phyloP scores from a whole-genome alignment of 2,888 invertebrate species.

The Saturnia japonica region DNA sequence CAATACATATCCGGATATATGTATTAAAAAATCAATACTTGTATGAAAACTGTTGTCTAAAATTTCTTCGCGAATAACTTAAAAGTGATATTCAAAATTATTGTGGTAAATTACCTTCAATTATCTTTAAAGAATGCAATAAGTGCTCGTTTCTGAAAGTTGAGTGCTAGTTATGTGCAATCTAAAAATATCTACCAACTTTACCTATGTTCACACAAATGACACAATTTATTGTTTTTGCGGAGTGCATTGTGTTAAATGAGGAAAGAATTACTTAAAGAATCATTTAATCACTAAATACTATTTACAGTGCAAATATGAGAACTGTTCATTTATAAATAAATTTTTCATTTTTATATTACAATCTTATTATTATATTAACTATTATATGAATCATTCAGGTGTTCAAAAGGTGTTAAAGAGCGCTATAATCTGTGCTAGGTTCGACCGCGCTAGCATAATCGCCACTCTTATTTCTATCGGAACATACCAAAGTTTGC shows the following conservation, averaged over 20 bases:
- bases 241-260: not conserved
- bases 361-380: not conserved
- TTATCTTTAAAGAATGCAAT: not conserved
- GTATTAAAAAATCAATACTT: not conserved
- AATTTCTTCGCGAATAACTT: not conserved
- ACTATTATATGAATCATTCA: not conserved
- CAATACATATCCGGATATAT: not conserved
- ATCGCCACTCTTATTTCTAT: not conserved
- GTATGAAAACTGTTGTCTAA: not conserved
- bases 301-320: not conserved
- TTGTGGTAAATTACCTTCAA: not conserved
- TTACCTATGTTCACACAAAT: not conserved
- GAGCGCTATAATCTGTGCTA: not conserved
- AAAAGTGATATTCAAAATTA: not conserved
- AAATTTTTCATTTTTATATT: conserved; percentile 1
- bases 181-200: not conserved
- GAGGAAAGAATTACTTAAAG: conserved; percentile 2
- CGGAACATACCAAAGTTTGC: not conserved
- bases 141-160: not conserved
- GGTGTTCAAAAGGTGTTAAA: not conserved
- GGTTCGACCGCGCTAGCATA: not conserved
- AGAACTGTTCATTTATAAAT: not conserved
- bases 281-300: not conserved
- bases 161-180: not conserved
- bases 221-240: not conserved